A percentile compares a stretch with the other conserved stretches of the same genome.
phyloP scores from a whole-genome alignment of 2,888 invertebrate genomes.

The Chrysolina haemoptera region DNA sequence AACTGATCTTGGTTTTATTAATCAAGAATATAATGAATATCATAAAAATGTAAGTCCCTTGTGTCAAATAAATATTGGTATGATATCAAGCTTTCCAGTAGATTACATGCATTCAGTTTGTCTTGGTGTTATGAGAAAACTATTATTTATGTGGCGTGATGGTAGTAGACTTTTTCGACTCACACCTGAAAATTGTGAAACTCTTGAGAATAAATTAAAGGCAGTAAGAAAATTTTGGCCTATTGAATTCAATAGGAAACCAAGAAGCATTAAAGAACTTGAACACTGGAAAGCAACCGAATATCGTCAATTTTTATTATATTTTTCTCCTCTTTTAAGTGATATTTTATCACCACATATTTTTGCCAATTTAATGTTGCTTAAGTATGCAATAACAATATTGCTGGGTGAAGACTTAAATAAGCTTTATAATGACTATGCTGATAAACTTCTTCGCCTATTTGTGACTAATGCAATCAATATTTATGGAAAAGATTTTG shows the following conservation, averaged over 20 bases:
- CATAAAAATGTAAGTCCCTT: conserved; percentile 50
- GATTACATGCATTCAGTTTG: conserved; percentile 31
- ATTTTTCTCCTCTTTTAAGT: conserved; percentile 40
- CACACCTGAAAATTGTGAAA: neutral
- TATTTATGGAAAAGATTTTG: no score
- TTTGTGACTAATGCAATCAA: no score
- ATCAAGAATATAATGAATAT: conserved; percentile 38
- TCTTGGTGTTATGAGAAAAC: conserved; percentile 23
- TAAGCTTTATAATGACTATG: no score
- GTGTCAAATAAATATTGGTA: conserved; percentile 27
- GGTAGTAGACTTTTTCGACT: conserved; percentile 10
- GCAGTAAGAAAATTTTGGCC: no score
- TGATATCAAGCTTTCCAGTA: conserved; percentile 26
- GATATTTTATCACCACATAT: conserved; percentile 36
- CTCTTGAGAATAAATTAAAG: conserved; percentile 20
- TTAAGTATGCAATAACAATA: no score
- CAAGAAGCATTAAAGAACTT: conserved; percentile 47
- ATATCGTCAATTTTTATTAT: conserved; percentile 50
- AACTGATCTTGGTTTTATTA: conserved; percentile 43
- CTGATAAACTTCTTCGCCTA: no score
- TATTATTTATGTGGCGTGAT: conserved; percentile 18
- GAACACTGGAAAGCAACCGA: conserved; percentile 54
- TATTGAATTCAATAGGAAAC: conserved; percentile 52
- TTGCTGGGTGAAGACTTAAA: no score
- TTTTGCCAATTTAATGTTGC: no score